Evolutionary conservation across 2,797 vertebrate species (phyloP).

Genomic region (Labeo calbasu): DNA sequence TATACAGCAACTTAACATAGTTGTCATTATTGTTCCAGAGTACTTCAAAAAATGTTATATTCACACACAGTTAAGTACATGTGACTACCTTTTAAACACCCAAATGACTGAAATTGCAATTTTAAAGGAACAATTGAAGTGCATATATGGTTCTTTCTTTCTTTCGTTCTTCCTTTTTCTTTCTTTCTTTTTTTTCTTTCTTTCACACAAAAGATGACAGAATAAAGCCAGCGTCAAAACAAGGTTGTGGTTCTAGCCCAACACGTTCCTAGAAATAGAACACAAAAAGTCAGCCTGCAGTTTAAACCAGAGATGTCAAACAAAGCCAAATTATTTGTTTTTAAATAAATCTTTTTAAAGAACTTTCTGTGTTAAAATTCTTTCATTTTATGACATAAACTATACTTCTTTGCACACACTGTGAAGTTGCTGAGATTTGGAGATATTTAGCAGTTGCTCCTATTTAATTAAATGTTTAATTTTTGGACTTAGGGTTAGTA

Average conservation of each 20-base stretch:
- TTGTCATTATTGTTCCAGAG: background rate
- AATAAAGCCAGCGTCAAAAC: constrained; percentile 46
- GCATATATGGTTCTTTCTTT: constrained; percentile 50
- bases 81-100: background rate
- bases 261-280: constrained; percentile 36
- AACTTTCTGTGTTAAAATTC: background rate
- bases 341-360: constrained; percentile 12
- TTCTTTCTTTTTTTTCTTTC: too few relatives aligned
- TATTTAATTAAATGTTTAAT: background rate
- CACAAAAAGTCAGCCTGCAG: background rate
- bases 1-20: background rate
- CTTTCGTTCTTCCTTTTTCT: constrained; percentile 56
- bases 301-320: constrained; percentile 4
- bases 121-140: background rate
- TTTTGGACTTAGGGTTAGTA: background rate
- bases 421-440: background rate
- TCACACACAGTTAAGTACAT: background rate
- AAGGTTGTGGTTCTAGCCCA: background rate
- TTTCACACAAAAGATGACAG: constrained; percentile 61
- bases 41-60: background rate
- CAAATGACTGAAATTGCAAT: background rate
- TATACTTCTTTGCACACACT: background rate
- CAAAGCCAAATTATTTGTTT: constrained; percentile 4
- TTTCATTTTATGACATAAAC: background rate
- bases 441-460: background rate